Conservation (phyloP, 2,888 invertebrate genomes). For the Xylocampa areola region DNA sequence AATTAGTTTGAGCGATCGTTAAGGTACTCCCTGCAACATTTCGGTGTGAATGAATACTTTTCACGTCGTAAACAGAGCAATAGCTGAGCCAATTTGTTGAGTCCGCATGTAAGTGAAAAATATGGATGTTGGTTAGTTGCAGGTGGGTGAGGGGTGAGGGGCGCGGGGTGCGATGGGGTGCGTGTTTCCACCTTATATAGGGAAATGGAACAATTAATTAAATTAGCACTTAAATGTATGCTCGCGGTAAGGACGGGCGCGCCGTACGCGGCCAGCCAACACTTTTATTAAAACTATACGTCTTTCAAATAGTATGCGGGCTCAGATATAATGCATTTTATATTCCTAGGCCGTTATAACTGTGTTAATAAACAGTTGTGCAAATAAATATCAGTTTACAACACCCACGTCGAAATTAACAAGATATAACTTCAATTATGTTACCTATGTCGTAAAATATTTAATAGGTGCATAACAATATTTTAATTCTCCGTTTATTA, state of each 20-base stretch:
- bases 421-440: not conserved
- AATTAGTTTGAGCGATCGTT: slow-evolving; percentile 73
- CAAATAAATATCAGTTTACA: not conserved
- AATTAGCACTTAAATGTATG: slow-evolving; percentile 84
- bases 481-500: no score
- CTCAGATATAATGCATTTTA: slow-evolving; percentile 50
- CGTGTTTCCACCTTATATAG: slow-evolving; percentile 73
- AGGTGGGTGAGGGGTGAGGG: slow-evolving; percentile 37
- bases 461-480: no score
- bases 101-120: slow-evolving; percentile 79
- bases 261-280: slow-evolving; percentile 47
- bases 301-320: slow-evolving; percentile 66
- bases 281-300: slow-evolving; percentile 84
- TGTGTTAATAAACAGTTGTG: not conserved
- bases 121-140: slow-evolving; percentile 74
- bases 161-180: slow-evolving; percentile 48
- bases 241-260: slow-evolving; percentile 67
- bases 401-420: not conserved
- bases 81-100: slow-evolving; percentile 76
- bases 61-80: slow-evolving; percentile 65
- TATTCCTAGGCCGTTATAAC: slow-evolving; percentile 9
- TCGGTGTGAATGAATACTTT: slow-evolving; percentile 59
- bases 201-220: slow-evolving; percentile 87
- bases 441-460: not conserved
- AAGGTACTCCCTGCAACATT: slow-evolving; percentile 30